A percentile compares a stretch with the other conserved stretches of the same genome.
Conservation (phyloP, 2,797 vertebrate species). For the Amazonetta brasiliensis region DNA sequence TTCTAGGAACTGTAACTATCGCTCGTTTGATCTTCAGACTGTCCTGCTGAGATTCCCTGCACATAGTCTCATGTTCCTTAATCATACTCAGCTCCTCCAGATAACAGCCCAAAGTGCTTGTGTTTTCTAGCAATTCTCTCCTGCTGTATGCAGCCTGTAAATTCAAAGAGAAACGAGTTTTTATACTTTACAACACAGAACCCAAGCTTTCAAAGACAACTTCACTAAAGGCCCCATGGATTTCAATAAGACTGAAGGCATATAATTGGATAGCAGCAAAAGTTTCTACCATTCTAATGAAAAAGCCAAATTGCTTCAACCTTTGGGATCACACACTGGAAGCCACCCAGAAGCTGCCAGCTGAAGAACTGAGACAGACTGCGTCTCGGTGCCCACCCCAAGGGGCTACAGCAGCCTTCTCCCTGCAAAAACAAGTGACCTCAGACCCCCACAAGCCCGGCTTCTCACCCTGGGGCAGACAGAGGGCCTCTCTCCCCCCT, state of each 20-base stretch:
- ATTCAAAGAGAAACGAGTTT: not conserved
- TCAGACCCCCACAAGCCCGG: not conserved
- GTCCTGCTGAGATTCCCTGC: conserved; percentile 56
- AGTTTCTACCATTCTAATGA: not conserved
- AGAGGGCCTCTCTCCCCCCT: not conserved
- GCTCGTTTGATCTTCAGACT: conserved; percentile 58
- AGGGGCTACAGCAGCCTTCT: not conserved
- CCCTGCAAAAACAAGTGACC: not conserved
- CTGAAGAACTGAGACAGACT: not conserved
- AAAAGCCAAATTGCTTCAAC: not conserved
- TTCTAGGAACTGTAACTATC: not conserved
- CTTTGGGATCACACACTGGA: not conserved
- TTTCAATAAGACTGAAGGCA: not conserved
- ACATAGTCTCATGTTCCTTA: conserved; percentile 66
- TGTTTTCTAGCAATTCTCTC: conserved; percentile 59
- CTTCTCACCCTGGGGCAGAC: not conserved
- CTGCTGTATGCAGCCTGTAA: not conserved
- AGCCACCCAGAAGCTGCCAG: not conserved
- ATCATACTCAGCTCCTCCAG: conserved; percentile 67
- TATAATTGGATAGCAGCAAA: not conserved
- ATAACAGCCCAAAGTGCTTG: conserved; percentile 55
- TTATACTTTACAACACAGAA: not conserved
- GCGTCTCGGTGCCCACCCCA: rapidly evolving
- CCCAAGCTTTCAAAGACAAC: not conserved
- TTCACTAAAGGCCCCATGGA: not conserved